Evolutionary conservation across 2,888 invertebrate genomes (phyloP), one percentile per base, ranked within the genome.

Genomic region (Arenicola marina): DNA sequence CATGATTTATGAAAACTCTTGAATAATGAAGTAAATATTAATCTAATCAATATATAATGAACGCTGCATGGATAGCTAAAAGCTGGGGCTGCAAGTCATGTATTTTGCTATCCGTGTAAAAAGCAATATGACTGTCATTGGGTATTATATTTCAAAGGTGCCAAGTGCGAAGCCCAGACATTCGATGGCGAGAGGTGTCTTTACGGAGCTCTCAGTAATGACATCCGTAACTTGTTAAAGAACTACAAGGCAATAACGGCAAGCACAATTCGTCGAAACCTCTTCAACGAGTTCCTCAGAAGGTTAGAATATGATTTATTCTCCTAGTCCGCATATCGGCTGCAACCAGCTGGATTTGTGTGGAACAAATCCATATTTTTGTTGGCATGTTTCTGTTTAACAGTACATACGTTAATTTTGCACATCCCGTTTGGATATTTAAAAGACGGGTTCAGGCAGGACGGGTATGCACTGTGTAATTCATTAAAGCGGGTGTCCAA

Each of bases 171-270:
- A 67, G 84, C 84, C 0, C 85, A 86, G 69, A 86, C 86, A 4
- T 87, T 86, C 79, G 86, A 87, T 73, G 86, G 86, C 0, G 86
- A 87, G 73, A 77, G 86, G 3, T 86, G 86, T 73, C 71, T 87
- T 18, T 87, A 87, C 72, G 86, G 86, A 1, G 86, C 86, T 2
- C 76, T 87, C 59, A 85, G 79, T 34, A 79, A 84, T 65, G 79
- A 83, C 28, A 86, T 87, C 29, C 74, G 85, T 51, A 81, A 80
- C 57, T 65, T 85, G 7, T 77, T 87, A 28, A 73, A 77, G 59
- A 81, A 80, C 33, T 85, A 82, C 68, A 84, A 84, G 65, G 83
- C 85, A 33, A 76, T 86, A 57, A 83, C 84, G 3, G 73, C 84
- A 2, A 77, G 80, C 53, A 81, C 80, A 1, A 83, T 85, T 61